Percentiles rank a stretch among this genome's conserved stretches.
Evolutionary conservation across 2,113 vertebrate species (phyloP).

Genomic region (Struthidea cinerea): DNA sequence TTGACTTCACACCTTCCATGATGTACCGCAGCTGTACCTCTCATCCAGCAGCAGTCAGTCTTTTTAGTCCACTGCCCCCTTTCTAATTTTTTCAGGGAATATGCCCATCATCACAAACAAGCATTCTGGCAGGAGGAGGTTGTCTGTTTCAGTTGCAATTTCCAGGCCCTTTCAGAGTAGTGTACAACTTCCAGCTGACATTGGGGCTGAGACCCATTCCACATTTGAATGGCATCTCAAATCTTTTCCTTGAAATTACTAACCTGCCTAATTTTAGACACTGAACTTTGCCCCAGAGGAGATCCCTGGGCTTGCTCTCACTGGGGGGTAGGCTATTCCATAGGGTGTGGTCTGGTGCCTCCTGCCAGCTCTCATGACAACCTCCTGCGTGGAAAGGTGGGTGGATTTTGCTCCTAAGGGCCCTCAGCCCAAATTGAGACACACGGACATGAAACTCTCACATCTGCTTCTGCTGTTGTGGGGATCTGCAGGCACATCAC

Average conservation of each 20-base stretch:
- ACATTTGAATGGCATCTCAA: not conserved
- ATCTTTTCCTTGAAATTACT: not conserved
- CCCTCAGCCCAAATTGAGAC: not conserved
- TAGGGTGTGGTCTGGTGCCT: not conserved
- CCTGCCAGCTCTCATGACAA: not conserved
- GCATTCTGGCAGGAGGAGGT: not conserved
- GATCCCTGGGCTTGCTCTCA: fast-evolving
- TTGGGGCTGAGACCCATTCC: fast-evolving
- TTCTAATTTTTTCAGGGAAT: not conserved
- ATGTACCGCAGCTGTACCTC: not conserved
- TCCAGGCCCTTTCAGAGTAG: not conserved
- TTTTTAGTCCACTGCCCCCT: not conserved
- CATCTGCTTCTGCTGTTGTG: not conserved
- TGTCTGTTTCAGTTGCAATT: not conserved
- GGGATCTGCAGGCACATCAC: not conserved
- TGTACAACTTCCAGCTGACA: not conserved
- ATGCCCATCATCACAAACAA: not conserved
- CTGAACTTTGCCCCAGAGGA: not conserved
- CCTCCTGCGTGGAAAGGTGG: not conserved
- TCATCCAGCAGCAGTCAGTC: not conserved
- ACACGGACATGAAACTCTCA: not conserved
- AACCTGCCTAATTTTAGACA: not conserved
- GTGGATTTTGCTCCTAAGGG: not conserved
- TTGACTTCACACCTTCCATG: not conserved
- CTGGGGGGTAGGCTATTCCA: not conserved